Evolutionary conservation across 2,888 invertebrate species (phyloP), one percentile per base, ranked within the genome.

Genomic region (Caenorhabditis doughertyi): DNA sequence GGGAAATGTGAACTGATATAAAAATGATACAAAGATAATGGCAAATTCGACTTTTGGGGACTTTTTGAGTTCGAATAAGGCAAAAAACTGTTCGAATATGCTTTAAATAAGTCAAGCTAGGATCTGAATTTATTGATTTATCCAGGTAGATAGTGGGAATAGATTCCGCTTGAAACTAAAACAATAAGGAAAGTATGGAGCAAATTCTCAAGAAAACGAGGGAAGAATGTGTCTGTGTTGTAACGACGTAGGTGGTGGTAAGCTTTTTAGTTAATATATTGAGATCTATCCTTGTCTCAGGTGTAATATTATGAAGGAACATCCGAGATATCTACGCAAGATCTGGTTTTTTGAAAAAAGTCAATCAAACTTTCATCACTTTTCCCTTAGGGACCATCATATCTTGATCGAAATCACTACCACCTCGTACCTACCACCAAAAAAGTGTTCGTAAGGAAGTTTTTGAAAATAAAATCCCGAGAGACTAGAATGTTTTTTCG

Each of bases 361-460:
- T 51, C 23, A 51, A 49, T 51, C 51, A 49, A 65, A 65, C 49
- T 51, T 65, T 51, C 49, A 65, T 51, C 65, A 65, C 65, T 29
- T 51, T 23, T 25, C 35, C 65, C 21, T 35, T 21, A 8, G 65
- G 65, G 65, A 65, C 51, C 23, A 29, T 49, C 21, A 27, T 65
- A 65, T 65, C 65, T 51, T 9, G 32, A 51, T 51, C 35, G 18
- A 65, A 39, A 51, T 51, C 65, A 51, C 35, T 35, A 49, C 35
- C 49, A 35, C 51, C 35, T 51, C 32, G 64, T 49, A 49, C 64
- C 64, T 64, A 64, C 27, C 62, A 47, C 62, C 27, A 5, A 7
- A 64, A 47, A 51, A 51, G 65, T 65, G 65, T 51, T 51, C 51
- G 9, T 51, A 9, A n/a, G 25, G 13, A 53, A 23, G 18, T 23